Evolutionary conservation across 1,140 invertebrate genomes (phyloP), one percentile per base, ranked within the genome.

Genomic region (Dufourea novaeangliae): DNA sequence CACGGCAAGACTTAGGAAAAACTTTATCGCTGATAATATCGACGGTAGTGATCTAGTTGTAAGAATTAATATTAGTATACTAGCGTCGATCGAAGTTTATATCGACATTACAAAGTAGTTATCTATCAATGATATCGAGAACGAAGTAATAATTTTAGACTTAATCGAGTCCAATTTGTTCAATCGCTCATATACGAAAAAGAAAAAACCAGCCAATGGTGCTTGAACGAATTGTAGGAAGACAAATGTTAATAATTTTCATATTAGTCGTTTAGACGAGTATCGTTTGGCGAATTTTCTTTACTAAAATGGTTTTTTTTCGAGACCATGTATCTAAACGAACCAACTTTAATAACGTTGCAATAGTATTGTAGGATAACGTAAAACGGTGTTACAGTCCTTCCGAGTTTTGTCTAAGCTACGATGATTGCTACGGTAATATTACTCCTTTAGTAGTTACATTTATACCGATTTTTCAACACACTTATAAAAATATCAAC

Each of bases 391-490:
- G 87, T 87, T 89, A 88, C 88, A 88, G 87, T 87, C 88, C 88
- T 89, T 88, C 88, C 87, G 86, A 87, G 85, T 88, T 88, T 84
- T 87, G 52, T 87, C 85, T 85, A 87, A 88, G 85, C 81, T 81
- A 82, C 75, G 77, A 89, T 74, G 85, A 87, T 83, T 88, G 81
- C 77, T 86, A 78, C 85, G 87, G 79, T 89, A 87, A 82, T 86
- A 85, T 85, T 85, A 83, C 76, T 86, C 83, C 83, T 86, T 83
- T 78, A 87, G 87, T 88, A 87, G 75, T 86, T 88, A 89, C 80
- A 88, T 89, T 89, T 89, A 88, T 89, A 89, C 87, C 86, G 68
- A 88, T 89, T 89, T 89, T 89, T 88, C 86, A 89, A 85, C 88
- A 84, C 87, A 87, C 87, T 86, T 86, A 88, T 78, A 83, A 86